A percentile compares a stretch with the other conserved stretches of the same genome.
Conservation (phyloP, 2,797 vertebrate genomes). For the Anableps anableps region DNA sequence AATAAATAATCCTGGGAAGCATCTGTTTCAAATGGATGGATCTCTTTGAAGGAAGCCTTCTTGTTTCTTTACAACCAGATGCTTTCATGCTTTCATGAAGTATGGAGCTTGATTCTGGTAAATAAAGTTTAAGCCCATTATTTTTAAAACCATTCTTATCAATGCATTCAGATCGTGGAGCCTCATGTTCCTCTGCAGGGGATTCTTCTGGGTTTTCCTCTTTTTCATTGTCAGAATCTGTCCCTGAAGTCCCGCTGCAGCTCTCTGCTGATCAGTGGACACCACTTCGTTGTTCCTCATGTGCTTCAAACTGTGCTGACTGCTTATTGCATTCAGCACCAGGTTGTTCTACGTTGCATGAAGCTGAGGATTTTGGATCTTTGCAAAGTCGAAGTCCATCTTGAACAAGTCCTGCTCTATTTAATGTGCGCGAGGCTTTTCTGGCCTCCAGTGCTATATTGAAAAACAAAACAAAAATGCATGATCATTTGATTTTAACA, state of each 20-base stretch:
- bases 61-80: not conserved
- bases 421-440: conserved; percentile 43
- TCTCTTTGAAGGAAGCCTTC: not conserved
- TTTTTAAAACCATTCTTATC: conserved; percentile 30
- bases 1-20: not conserved
- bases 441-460: conserved; percentile 44
- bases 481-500: not conserved
- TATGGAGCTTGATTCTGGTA: conserved; percentile 18
- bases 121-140: conserved; percentile 13
- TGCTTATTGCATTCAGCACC: conserved; percentile 13
- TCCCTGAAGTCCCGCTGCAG: not conserved
- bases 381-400: conserved; percentile 33
- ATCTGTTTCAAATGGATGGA: not conserved
- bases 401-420: conserved; percentile 48
- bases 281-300: conserved; percentile 25
- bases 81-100: not conserved
- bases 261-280: conserved; percentile 18
- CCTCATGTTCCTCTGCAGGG: conserved; percentile 27
- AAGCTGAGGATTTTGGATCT: conserved; percentile 29
- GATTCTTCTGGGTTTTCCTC: conserved; percentile 30
- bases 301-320: conserved; percentile 32
- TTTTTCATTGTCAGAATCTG: conserved; percentile 19
- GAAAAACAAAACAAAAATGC: not conserved
- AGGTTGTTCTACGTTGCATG: conserved; percentile 14
- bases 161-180: conserved; percentile 11